A percentile compares a stretch with the other conserved stretches of the same genome.
Evolutionary conservation across 2,797 vertebrate species (phyloP).

Genomic region (Rhincodon typus): DNA sequence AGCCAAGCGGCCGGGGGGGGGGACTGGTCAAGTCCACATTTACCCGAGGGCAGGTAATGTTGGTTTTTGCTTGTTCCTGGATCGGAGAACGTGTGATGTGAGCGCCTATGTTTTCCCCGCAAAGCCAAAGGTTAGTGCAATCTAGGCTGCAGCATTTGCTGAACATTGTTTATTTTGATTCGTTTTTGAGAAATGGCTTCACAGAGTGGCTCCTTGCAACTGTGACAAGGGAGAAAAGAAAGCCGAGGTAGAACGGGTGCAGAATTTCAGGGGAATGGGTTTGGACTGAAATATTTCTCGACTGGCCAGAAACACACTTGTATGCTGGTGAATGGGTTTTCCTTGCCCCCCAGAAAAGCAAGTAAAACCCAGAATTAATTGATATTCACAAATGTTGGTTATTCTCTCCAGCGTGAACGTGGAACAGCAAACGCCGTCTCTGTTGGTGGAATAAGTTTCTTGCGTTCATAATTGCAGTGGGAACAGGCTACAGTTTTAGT

Average conservation of each 20-base stretch:
- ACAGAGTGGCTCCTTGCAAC: neutral
- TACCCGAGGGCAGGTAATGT: neutral
- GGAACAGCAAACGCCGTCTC: too few relatives aligned
- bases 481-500: neutral
- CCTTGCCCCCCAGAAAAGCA: too few relatives aligned
- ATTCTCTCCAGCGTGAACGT: neutral
- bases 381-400: neutral
- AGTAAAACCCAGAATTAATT: neutral
- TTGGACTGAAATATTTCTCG: neutral
- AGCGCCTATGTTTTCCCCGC: neutral
- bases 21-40: neutral
- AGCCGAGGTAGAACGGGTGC: neutral
- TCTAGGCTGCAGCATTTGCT: neutral
- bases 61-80: neutral
- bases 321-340: neutral
- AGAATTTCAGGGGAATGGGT: neutral
- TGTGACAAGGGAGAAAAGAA: too few relatives aligned
- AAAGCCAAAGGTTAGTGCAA: neutral
- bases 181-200: neutral
- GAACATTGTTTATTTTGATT: neutral
- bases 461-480: neutral
- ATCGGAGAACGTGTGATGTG: neutral
- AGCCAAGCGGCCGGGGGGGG: accelerated
- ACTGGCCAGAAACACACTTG: neutral
- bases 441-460: neutral